Evolutionary conservation across 2,113 vertebrate species (phyloP), one percentile per base, ranked within the genome.

Genomic region (Crypturellus undulatus): DNA sequence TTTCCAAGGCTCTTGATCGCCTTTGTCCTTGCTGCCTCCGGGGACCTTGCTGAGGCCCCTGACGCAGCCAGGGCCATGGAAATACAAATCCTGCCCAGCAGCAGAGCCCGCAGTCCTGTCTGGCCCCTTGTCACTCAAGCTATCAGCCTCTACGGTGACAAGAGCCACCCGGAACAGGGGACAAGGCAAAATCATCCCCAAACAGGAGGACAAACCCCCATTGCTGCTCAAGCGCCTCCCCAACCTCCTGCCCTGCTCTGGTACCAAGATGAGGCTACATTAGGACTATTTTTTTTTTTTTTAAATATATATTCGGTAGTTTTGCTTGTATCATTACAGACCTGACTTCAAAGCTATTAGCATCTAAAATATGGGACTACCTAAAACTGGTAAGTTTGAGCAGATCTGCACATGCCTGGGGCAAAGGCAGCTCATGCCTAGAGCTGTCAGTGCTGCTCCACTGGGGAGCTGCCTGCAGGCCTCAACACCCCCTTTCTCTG

Each of bases 1-100:
- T 85, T 92, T 86, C 59, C 91, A 84, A 79, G 84, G 82, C 83
- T 92, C 36, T 86, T 18, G 87, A 42, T 91, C 84, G 51, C 84
- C 63, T 96, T 95, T 96, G 95, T 96, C 92, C 87, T 67, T 16
- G 1, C 56, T 81, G 70, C 82, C 72, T 43, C 32, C 0, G 63
- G 49, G 54, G 68, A 67, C 47, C 68, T 70, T 17, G 2, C 67
- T 54, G 73, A 80, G 70, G 84, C 45, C 65, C 60, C 63, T 89
- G 93, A 92, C 79, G 88, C 90, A 84, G 58, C 19, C 75, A 87
- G 70, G 1, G 21, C 77, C 87, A 87, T 47, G 68, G 80, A 87
- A 95, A 95, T 3, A 58, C 56, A 92, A 87, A 87, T 87, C 85
- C 60, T 9, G 12, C 34, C 34, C 9, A 4, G 69, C 4, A 8